phyloP scores from a whole-genome alignment of 2,113 vertebrate species.

The Clinocottus analis region DNA sequence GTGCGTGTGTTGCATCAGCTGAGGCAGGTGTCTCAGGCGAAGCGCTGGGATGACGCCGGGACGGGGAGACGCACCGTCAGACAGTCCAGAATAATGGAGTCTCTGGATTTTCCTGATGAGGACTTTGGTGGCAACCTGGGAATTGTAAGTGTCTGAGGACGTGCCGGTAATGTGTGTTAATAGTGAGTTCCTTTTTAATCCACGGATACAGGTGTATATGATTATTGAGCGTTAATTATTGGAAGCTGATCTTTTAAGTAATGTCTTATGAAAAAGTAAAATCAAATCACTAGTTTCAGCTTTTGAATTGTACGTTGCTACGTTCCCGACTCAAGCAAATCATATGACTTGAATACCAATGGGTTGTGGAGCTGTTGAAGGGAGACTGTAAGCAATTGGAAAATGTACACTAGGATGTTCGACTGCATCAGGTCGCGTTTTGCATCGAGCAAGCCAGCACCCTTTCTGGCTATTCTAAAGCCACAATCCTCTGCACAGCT shows the following conservation, averaged over 20 bases:
- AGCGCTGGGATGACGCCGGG: slow-evolving; percentile 78
- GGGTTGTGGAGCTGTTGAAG: neutral
- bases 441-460: too few species aligned
- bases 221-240: neutral
- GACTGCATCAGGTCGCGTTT: too few species aligned
- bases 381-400: neutral
- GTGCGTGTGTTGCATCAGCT: slow-evolving; percentile 69
- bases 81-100: slow-evolving; percentile 76
- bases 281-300: neutral
- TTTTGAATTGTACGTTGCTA: neutral
- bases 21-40: slow-evolving; percentile 81
- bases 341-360: neutral
- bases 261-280: neutral
- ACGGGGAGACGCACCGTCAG: slow-evolving; percentile 70
- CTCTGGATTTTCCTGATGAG: slow-evolving; percentile 81
- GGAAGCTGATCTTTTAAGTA: neutral
- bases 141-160: slow-evolving; percentile 76
- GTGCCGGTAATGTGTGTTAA: neutral
- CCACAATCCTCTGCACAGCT: neutral
- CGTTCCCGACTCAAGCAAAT: neutral
- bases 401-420: neutral
- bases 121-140: slow-evolving; percentile 79
- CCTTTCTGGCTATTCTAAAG: neutral
- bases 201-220: neutral
- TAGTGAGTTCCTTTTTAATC: neutral